phyloP scores from a whole-genome alignment of 2,888 invertebrate species.

The Caenorhabditis angaria region DNA sequence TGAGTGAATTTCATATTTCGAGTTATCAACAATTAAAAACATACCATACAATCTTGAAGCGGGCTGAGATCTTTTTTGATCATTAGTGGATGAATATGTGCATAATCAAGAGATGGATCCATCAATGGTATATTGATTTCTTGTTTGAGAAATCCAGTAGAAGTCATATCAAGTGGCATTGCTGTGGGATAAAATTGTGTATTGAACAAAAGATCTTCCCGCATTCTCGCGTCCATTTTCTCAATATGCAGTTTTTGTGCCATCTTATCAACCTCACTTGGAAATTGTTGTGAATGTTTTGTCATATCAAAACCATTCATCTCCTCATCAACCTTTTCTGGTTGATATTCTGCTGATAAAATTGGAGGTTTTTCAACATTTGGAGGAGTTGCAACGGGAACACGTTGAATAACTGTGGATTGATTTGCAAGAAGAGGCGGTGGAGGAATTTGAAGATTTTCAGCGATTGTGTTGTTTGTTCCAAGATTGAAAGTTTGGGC shows the following conservation, averaged over 20 bases:
- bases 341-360: slow-evolving; percentile 20
- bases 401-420: slow-evolving; percentile 4
- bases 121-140: slow-evolving; percentile 19
- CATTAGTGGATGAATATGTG: not conserved
- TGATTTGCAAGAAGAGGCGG: slow-evolving; percentile 1
- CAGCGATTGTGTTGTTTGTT: not conserved
- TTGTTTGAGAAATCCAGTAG: slow-evolving; percentile 16
- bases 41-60: slow-evolving; percentile 28
- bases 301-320: not conserved
- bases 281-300: not conserved
- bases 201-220: not conserved
- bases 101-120: not conserved
- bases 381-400: not conserved
- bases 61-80: slow-evolving; percentile 13
- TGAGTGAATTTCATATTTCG: too few relatives aligned
- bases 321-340: slow-evolving; percentile 6
- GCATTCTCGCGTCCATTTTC: not conserved
- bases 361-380: slow-evolving; percentile 27
- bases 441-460: slow-evolving; percentile 20
- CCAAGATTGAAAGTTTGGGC: slow-evolving; percentile 13
- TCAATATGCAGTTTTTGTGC: not conserved
- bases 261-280: not conserved
- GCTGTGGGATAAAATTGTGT: slow-evolving; percentile 5
- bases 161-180: slow-evolving; percentile 14
- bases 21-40: too few relatives aligned